These are phyloP conservation scores for Cephalotes varians DNA, from an alignment of 2,888 invertebrate genomes.

Conservation along the genomic window DNA sequence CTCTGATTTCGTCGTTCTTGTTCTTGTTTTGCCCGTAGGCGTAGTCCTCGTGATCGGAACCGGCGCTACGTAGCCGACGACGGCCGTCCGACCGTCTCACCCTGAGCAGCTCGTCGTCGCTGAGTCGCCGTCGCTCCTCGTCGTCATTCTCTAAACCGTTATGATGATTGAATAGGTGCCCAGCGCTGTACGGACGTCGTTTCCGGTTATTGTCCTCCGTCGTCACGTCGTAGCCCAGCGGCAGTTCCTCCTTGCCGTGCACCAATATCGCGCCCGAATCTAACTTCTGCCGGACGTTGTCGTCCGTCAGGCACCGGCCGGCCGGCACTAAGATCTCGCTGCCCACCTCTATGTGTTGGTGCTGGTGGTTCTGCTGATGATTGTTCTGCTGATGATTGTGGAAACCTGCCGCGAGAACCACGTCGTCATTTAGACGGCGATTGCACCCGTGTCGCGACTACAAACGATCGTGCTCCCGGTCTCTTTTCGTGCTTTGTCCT, in stretches of 20 bases:
- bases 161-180: constrained; percentile 67
- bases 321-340: constrained; percentile 83
- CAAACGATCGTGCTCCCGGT: constrained; percentile 54
- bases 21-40: constrained; percentile 58
- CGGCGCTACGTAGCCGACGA: constrained; percentile 64
- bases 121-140: constrained; percentile 67
- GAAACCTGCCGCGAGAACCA: constrained; percentile 73
- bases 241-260: constrained; percentile 91
- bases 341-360: constrained; percentile 83
- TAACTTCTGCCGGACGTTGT: constrained; percentile 86
- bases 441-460: constrained; percentile 54
- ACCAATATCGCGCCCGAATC: constrained; percentile 86
- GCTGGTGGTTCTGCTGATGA: constrained; percentile 58
- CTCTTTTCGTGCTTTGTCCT: constrained; percentile 34
- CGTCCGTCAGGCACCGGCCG: constrained; percentile 82
- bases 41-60: constrained; percentile 72
- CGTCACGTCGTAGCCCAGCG: constrained; percentile 86
- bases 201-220: constrained; percentile 66
- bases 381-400: constrained; percentile 73
- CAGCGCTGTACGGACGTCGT: constrained; percentile 71
- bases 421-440: constrained; percentile 61
- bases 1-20: constrained; percentile 73
- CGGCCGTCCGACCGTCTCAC: constrained; percentile 59
- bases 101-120: constrained; percentile 70
- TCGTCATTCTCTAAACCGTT: constrained; percentile 76